These are phyloP conservation scores for Xestia ashworthii DNA, from an alignment of 2,888 invertebrate species.

Conservation along the genomic window DNA sequence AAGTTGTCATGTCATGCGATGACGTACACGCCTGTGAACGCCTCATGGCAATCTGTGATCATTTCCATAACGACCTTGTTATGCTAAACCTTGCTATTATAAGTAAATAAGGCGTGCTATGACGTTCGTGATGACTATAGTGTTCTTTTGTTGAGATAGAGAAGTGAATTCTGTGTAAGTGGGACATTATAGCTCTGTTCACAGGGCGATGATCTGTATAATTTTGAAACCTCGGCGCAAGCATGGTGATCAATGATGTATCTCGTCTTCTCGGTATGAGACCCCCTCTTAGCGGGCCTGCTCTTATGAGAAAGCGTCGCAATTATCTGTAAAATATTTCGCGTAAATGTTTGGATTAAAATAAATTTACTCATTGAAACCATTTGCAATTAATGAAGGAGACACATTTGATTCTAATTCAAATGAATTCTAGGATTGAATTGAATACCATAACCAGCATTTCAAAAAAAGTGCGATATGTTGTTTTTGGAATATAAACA, in stretches of 20 bases:
- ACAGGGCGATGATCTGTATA: neutral
- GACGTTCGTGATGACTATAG: conserved; percentile 33
- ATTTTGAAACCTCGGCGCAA: neutral
- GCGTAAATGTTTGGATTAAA: too few relatives aligned
- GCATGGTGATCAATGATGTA: neutral
- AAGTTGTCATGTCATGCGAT: conserved; percentile 15
- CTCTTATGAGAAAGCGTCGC: neutral
- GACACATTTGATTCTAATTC: too few relatives aligned
- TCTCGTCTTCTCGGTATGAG: neutral
- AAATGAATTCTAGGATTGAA: too few relatives aligned
- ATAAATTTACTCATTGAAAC: too few relatives aligned
- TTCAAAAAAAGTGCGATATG: too few relatives aligned
- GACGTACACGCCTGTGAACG: conserved; percentile 37
- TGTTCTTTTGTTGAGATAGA: conserved; percentile 28
- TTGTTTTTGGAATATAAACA: too few relatives aligned
- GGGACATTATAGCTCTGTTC: too few relatives aligned
- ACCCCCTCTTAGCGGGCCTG: neutral
- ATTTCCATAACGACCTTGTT: conserved; percentile 64
- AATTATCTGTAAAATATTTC: neutral
- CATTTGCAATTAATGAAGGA: too few relatives aligned
- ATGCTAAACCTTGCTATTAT: conserved; percentile 59
- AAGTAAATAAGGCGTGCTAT: conserved; percentile 54
- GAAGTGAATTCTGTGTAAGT: conserved; percentile 9
- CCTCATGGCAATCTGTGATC: conserved; percentile 35
- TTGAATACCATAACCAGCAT: too few relatives aligned